These are phyloP conservation scores for Sus cebifrons DNA, from an alignment of 2,797 vertebrate species.

Conservation along the genomic window DNA sequence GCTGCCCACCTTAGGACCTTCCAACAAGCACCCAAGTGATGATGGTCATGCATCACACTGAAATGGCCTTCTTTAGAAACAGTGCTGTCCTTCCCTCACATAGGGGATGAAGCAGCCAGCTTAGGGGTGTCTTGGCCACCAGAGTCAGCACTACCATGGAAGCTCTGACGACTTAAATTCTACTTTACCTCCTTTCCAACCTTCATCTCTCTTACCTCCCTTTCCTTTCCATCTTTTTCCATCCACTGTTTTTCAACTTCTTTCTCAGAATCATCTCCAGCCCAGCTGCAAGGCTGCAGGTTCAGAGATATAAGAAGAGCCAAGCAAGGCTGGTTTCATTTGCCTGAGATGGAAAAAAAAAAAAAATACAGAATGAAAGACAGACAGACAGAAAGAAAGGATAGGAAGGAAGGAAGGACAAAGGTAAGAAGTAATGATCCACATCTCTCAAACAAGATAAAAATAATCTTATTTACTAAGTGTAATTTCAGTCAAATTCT, in stretches of 20 bases:
- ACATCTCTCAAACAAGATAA: background rate
- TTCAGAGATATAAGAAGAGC: background rate
- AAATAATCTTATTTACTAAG: slow-evolving; percentile 36
- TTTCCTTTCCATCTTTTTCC: background rate
- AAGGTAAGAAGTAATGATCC: background rate
- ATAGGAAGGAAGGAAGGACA: no score
- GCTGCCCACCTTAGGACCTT: background rate
- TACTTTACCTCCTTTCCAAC: background rate
- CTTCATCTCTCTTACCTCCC: background rate
- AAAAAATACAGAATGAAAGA: background rate
- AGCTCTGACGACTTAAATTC: background rate
- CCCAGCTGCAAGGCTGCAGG: background rate
- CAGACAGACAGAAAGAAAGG: no score
- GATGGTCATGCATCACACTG: background rate
- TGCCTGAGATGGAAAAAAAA: background rate
- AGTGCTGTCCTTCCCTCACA: background rate
- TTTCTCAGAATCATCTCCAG: background rate
- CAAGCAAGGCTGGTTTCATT: background rate
- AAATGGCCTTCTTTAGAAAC: slow-evolving; percentile 44
- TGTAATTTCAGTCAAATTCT: slow-evolving; percentile 30
- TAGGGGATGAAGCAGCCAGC: background rate
- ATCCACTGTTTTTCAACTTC: background rate
- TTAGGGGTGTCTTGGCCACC: slow-evolving; percentile 14
- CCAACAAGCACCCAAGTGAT: background rate
- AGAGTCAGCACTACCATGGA: background rate